Base-by-base conservation (phyloP, 2,888 invertebrate genomes). In the Oxycera nigricornis region DNA sequence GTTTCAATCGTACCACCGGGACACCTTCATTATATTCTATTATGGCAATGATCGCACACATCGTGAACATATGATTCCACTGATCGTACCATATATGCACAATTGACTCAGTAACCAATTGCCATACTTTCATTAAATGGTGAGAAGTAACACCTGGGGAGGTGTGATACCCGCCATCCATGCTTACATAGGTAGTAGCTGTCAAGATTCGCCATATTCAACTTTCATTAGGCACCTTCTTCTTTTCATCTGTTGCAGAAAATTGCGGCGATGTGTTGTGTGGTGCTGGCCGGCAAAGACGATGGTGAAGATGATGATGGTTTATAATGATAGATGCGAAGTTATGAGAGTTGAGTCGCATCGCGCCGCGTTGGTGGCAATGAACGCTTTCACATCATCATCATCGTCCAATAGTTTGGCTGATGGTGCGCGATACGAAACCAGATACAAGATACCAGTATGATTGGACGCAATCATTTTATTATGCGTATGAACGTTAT, bases 31-130 rank as follows among this genome's bases (percentile, higher is more conserved):
- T 31, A 31, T 31, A 7, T 24, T 28, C n/a, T 31, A 31, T 61
- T 39, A 7, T 35, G 35, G 39, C 14, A 28, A 20, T 62, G 39
- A 62, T 62, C n/a, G 20, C 62, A 31, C 39, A 17, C 55, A 55
- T 55, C 24, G 24, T 4, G 24, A 22, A 55, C 39, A 62, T 22
- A 62, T 35, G 62, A 39, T 39, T 14, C 17, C 30, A 31, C 11
- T 22, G 55, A 65, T 65, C 41, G 41, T 22, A 22, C 70, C 70
- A 22, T 55, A 30, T 70, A 70, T 70, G 52, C 20, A 50, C 70
- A 70, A 55, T 70, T 70, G 70, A 70, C 70, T 70, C 22, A 70
- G 70, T 70, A 70, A 70, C 70, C 70, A 70, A 70, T 70, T 70
- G 70, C 70, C 70, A 70, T 52, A 70, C 70, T 70, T 70, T 70